Percentiles rank a stretch among this genome's conserved stretches.
phyloP scores from a whole-genome alignment of 2,888 invertebrate species.

The Auanema sp. region DNA sequence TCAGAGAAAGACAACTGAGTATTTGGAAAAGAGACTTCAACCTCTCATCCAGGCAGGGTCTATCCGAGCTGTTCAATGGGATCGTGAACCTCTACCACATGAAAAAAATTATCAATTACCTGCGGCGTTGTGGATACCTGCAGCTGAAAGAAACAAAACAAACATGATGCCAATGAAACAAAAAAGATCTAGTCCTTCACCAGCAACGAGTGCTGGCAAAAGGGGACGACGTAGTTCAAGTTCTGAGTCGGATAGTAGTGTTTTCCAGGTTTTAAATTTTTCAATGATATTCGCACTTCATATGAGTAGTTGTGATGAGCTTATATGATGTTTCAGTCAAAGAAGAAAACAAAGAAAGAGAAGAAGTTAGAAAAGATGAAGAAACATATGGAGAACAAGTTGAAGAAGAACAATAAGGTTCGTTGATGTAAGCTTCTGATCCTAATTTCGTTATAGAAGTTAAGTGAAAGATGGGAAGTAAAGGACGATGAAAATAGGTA shows the following conservation, averaged over 20 bases:
- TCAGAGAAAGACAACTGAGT: slow-evolving; percentile 89
- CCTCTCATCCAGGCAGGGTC: slow-evolving; percentile 85
- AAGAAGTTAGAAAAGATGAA: slow-evolving; percentile 18
- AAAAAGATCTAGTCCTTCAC: slow-evolving; percentile 22
- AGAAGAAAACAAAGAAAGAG: slow-evolving; percentile 15
- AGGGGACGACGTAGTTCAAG: slow-evolving; percentile 19
- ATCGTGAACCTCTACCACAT: slow-evolving; percentile 84
- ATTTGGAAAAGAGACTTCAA: slow-evolving; percentile 89
- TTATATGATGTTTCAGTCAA: not conserved
- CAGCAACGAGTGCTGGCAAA: slow-evolving; percentile 27
- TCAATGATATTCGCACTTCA: not conserved
- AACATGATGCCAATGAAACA: slow-evolving; percentile 1
- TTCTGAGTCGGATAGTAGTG: slow-evolving; percentile 6
- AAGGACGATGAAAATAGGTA: slow-evolving; percentile 11
- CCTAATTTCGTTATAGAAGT: too few species aligned
- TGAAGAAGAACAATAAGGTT: slow-evolving; percentile 10
- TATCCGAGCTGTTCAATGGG: slow-evolving; percentile 90
- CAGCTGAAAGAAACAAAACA: slow-evolving; percentile 28
- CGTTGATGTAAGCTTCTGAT: too few species aligned
- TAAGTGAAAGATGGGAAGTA: not conserved
- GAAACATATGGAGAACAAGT: slow-evolving; percentile 9
- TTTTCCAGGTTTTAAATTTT: slow-evolving; percentile 12
- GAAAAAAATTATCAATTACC: slow-evolving; percentile 48
- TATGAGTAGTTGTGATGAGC: not conserved
- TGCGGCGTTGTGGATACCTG: slow-evolving; percentile 47